Base-by-base conservation (phyloP, 2,797 vertebrate genomes). In the Falco concolor region DNA sequence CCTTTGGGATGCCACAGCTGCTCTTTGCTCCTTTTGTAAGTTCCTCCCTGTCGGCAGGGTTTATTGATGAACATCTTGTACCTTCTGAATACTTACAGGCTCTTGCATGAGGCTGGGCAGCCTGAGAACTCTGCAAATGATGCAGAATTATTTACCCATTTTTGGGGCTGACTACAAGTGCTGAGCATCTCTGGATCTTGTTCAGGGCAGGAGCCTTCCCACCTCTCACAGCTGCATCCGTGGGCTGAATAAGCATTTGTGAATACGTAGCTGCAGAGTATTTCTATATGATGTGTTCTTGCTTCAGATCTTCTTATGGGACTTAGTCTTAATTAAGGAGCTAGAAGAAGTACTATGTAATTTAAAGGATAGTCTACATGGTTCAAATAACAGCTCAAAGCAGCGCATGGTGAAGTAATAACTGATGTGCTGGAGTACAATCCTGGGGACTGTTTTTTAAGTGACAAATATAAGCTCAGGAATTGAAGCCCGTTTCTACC, bases 181-280 rank as follows among this genome's bases (percentile, higher is more conserved):
- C 63, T 77, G 54, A 61, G 28, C 3, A 8, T 28, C 34, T 30
- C 56, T 45, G 60, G 25, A 12, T 53, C 16, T 49, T 63, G 23
- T 21, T 57, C 50, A 36, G 63, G 30, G 18, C 83, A 77, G 64
- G 54, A 68, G 34, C 47, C 18, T 25, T 61, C n/a, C 6, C 28
- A 27, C 40, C 57, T 38, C 45, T 25, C 1, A 0, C 36, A 25
- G 20, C 47, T 9, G 2, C 4, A n/a, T 19, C 56, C 3, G 1
- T 2, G 76, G 86, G 27, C 52, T 30, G 36, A 30, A 19, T 19
- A 27, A 24, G 22, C 1, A 4, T 12, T 24, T 36, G 56, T 12
- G n/a, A 11, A 20, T 11, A 44, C 14, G 19, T 9, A 27, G 32
- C 59, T 56, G 45, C 13, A 5, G 3, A 6, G 32, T 27, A 5